phyloP scores from a whole-genome alignment of 2,888 invertebrate species.

The Epistrophe eligans region DNA sequence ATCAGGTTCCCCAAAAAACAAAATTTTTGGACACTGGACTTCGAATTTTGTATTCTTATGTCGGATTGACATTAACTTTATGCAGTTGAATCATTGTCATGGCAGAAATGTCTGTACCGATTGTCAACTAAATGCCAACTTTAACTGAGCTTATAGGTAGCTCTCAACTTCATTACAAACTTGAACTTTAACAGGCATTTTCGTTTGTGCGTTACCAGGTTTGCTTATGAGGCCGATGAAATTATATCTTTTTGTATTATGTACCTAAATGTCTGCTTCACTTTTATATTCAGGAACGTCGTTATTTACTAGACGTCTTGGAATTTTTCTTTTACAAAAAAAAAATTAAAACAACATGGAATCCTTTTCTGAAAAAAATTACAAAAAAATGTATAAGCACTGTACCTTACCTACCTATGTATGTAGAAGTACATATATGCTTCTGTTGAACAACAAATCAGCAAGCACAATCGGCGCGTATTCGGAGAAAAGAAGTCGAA shows the following conservation, averaged over 20 bases:
- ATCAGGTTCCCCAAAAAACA: too few relatives aligned
- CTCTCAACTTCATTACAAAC: too few relatives aligned
- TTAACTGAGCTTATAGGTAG: too few relatives aligned
- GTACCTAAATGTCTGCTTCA: not conserved
- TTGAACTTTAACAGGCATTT: too few relatives aligned
- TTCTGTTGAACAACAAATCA: constrained; percentile 57
- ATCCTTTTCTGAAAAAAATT: constrained; percentile 33
- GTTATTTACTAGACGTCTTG: constrained; percentile 22
- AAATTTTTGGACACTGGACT: too few relatives aligned
- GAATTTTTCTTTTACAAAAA: constrained; percentile 26
- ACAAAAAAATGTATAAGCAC: constrained; percentile 44
- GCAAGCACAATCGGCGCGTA: constrained; percentile 29
- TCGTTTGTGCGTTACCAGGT: not conserved
- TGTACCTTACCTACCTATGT: not conserved
- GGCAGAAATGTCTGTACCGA: too few relatives aligned
- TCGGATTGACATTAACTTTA: too few relatives aligned
- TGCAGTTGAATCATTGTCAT: too few relatives aligned
- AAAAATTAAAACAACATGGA: not conserved
- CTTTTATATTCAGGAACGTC: not conserved
- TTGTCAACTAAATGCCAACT: too few relatives aligned
- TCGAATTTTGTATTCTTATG: too few relatives aligned
- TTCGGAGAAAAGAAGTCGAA: constrained; percentile 18
- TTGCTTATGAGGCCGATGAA: not conserved
- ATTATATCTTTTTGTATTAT: not conserved
- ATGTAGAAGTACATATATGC: constrained; percentile 6